A percentile compares a stretch with the other conserved stretches of the same genome.
Conservation (phyloP, 2,113 vertebrate genomes). For the Lophotis ruficrista region DNA sequence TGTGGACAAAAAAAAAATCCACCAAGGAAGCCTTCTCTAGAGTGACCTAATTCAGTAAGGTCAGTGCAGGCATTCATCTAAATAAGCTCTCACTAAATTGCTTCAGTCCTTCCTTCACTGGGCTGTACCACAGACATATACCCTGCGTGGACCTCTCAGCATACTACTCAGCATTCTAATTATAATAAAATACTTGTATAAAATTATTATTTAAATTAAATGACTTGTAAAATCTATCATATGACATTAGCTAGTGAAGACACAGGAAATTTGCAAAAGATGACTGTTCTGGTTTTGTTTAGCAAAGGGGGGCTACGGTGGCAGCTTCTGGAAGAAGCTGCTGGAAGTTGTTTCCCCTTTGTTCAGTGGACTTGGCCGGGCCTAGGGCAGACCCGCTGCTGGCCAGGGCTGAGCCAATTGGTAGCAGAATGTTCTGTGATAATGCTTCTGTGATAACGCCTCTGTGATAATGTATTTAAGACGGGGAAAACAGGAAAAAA, state of each 20-base stretch:
- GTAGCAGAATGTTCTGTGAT: too few relatives aligned
- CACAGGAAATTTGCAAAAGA: not conserved
- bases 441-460: too few relatives aligned
- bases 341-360: too few relatives aligned
- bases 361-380: too few relatives aligned
- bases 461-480: too few relatives aligned
- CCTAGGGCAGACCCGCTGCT: too few relatives aligned
- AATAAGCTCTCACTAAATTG: not conserved
- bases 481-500: too few relatives aligned
- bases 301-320: too few relatives aligned
- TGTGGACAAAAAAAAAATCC: not conserved
- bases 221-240: not conserved
- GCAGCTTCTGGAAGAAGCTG: too few relatives aligned
- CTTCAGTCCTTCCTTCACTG: not conserved
- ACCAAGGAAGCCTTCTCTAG: not conserved
- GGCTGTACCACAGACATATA: too few relatives aligned
- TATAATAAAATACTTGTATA: not conserved
- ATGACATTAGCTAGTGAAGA: not conserved
- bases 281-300: too few relatives aligned
- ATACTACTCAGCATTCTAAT: not conserved
- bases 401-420: too few relatives aligned
- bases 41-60: not conserved
- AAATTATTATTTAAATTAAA: not conserved
- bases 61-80: not conserved
- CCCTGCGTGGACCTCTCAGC: fast-evolving